Evolutionary conservation across 2,113 vertebrate species (phyloP).

Genomic region (Uria aalge): DNA sequence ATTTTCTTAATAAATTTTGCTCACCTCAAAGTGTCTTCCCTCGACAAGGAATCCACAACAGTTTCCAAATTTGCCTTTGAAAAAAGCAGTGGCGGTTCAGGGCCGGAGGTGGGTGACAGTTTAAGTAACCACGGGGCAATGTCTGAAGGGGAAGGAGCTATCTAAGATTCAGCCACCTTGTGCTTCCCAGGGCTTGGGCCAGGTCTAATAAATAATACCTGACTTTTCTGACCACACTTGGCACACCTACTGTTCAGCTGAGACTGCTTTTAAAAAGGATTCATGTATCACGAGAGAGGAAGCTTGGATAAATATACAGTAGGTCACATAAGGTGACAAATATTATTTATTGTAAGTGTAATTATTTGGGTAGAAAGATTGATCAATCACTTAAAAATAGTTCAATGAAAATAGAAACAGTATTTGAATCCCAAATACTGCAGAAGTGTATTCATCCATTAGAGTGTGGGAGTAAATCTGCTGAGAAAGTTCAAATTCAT

Average conservation of each 20-base stretch:
- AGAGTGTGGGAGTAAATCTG: background rate
- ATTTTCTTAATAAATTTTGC: background rate
- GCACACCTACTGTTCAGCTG: background rate
- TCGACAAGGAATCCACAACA: background rate
- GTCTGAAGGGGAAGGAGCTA: background rate
- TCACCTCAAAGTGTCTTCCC: background rate
- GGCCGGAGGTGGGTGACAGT: background rate
- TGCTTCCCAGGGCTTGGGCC: background rate
- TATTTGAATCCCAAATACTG: background rate
- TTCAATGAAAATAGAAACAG: background rate
- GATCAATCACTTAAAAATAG: background rate
- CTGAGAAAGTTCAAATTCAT: background rate
- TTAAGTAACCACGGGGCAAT: rapidly evolving
- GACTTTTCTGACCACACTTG: background rate
- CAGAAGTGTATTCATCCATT: background rate
- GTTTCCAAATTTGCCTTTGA: background rate
- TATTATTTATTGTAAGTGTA: background rate
- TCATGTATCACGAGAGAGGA: background rate
- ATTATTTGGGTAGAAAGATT: background rate
- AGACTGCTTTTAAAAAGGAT: background rate
- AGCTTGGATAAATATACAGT: background rate
- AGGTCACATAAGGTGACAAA: background rate
- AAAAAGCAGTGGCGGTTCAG: background rate
- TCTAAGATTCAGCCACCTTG: background rate
- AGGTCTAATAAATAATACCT: background rate